A percentile compares a stretch with the other conserved stretches of the same genome.
phyloP scores from a whole-genome alignment of 2,888 invertebrate genomes.

The Drosophila atripex region DNA sequence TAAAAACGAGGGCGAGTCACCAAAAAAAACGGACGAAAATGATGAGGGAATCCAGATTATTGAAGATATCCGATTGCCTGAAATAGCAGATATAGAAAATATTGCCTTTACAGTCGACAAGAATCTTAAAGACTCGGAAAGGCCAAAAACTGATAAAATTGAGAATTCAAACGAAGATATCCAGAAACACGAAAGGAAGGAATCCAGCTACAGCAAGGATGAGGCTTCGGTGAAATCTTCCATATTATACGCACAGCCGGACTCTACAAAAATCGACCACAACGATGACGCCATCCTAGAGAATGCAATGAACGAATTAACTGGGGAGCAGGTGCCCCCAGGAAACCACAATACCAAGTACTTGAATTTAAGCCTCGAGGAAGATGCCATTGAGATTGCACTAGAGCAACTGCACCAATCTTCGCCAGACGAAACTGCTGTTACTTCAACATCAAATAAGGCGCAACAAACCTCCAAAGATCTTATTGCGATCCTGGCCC shows the following conservation, averaged over 20 bases:
- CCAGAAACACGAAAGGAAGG: neutral
- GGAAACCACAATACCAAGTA: slow-evolving; percentile 4
- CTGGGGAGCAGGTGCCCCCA: slow-evolving; percentile 3
- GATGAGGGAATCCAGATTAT: slow-evolving; percentile 55
- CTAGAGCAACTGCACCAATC: slow-evolving; percentile 53
- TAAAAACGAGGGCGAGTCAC: neutral
- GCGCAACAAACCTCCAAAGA: slow-evolving; percentile 29
- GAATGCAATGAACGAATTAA: slow-evolving; percentile 26
- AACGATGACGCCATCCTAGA: slow-evolving; percentile 44
- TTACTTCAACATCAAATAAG: slow-evolving; percentile 62
- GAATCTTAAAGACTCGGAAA: neutral
- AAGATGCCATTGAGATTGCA: slow-evolving; percentile 53
- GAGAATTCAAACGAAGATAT: neutral
- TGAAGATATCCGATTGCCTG: slow-evolving; percentile 64
- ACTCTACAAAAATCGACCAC: slow-evolving; percentile 62
- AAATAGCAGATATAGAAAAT: slow-evolving; percentile 52
- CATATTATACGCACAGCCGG: slow-evolving; percentile 60
- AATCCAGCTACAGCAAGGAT: neutral
- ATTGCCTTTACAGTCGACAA: slow-evolving; percentile 53
- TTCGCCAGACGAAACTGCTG: slow-evolving; percentile 55
- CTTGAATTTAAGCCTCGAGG: slow-evolving; percentile 40
- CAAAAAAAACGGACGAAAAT: neutral
- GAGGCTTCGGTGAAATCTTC: slow-evolving; percentile 5
- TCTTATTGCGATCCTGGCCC: slow-evolving; percentile 43
- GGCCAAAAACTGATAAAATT: neutral